Conservation (phyloP, 2,113 vertebrate species). For the Aphyosemion australe region DNA sequence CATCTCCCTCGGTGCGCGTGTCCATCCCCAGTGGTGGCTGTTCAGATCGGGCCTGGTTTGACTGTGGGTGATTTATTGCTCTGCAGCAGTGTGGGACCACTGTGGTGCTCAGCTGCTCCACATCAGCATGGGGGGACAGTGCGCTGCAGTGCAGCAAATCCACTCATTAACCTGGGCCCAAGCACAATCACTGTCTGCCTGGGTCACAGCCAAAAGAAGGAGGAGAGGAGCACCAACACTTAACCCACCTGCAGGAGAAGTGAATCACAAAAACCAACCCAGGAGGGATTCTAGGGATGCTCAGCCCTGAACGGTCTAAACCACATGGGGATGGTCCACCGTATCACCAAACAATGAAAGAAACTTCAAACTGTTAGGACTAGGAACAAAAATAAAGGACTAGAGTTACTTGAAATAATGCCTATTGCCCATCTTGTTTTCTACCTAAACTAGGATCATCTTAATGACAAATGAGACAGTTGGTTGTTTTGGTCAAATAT, state of each 20-base stretch:
- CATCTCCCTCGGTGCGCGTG: constrained; percentile 41
- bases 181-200: constrained; percentile 62
- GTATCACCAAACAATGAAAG: not conserved
- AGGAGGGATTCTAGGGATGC: not conserved
- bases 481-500: not conserved
- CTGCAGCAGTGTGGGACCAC: constrained; percentile 75
- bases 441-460: too few species aligned
- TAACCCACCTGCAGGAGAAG: constrained; percentile 49
- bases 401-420: too few species aligned
- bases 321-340: not conserved
- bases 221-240: constrained; percentile 37
- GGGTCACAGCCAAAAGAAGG: constrained; percentile 52
- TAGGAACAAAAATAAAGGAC: too few species aligned
- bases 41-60: constrained; percentile 47
- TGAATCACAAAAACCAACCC: constrained; percentile 14
- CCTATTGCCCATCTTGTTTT: too few species aligned
- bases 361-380: not conserved
- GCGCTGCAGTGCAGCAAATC: constrained; percentile 81
- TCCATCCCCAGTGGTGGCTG: constrained; percentile 66
- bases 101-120: constrained; percentile 78
- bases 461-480: too few species aligned
- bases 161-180: constrained; percentile 78
- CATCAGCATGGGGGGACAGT: constrained; percentile 76
- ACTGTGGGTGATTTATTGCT: constrained; percentile 81
- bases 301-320: not conserved